Evolutionary conservation across 23 tunicate genomes (phyloP).

Genomic region (Halocynthia aurantium): DNA sequence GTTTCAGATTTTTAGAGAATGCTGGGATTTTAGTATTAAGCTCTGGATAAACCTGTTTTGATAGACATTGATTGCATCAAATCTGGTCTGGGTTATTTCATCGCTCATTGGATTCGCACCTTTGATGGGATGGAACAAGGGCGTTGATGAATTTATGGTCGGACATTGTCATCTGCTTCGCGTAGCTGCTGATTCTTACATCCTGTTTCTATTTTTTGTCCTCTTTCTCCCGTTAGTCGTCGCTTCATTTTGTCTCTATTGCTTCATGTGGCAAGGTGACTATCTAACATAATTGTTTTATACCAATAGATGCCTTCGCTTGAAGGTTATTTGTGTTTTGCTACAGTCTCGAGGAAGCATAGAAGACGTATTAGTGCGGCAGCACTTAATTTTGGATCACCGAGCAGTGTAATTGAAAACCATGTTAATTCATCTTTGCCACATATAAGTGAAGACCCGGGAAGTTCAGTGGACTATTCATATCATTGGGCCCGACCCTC

Average conservation of each 20-base stretch:
- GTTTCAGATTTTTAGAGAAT: no score
- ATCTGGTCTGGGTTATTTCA: slow-evolving; percentile 38
- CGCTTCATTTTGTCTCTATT: slow-evolving; percentile 44
- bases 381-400: no score
- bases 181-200: slow-evolving; percentile 49
- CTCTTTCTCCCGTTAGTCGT: slow-evolving; percentile 43
- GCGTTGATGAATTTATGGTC: neutral
- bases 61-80: neutral
- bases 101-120: slow-evolving; percentile 64
- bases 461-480: no score
- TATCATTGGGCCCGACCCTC: no score
- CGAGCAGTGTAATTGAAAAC: no score
- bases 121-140: slow-evolving; percentile 44
- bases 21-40: no score
- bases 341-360: slow-evolving; percentile 35
- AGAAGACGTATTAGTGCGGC: slow-evolving; percentile 11
- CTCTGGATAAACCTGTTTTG: neutral
- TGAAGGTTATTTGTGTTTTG: neutral
- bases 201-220: slow-evolving; percentile 41
- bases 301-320: neutral
- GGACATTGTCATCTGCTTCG: slow-evolving; percentile 45
- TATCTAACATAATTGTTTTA: neutral
- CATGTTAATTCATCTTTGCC: no score
- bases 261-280: slow-evolving; percentile 60
- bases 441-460: no score